These are phyloP conservation scores for Rhinichthys osculus DNA, from an alignment of 2,797 vertebrate genomes.

Conservation along the genomic window DNA sequence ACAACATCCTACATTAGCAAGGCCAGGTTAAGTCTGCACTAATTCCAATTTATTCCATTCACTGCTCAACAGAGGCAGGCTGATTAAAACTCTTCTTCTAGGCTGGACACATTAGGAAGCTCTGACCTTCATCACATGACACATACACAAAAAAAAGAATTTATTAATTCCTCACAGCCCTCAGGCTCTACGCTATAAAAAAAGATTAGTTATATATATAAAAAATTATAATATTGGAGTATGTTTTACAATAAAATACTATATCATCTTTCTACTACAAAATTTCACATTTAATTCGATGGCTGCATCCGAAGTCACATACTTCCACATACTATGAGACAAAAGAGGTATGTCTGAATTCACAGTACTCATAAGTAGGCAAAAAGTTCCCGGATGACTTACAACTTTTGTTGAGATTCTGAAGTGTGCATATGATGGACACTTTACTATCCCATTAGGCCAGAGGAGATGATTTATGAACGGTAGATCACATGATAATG, in stretches of 20 bases:
- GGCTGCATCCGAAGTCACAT: neutral
- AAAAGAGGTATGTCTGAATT: neutral
- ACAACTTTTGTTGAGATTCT: neutral
- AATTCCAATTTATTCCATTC: slow-evolving; percentile 74
- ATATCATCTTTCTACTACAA: too few species aligned
- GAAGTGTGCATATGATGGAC: neutral
- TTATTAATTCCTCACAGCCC: neutral
- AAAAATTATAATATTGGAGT: too few species aligned
- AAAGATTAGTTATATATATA: too few species aligned
- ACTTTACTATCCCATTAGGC: neutral
- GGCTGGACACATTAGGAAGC: slow-evolving; percentile 64
- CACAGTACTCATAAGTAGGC: neutral
- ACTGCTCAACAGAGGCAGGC: slow-evolving; percentile 70
- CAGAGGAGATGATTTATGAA: neutral
- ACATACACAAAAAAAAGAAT: slow-evolving; percentile 16
- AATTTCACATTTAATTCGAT: neutral
- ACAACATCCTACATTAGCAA: slow-evolving; percentile 38
- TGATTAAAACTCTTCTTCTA: slow-evolving; percentile 71
- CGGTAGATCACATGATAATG: neutral
- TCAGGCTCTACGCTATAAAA: neutral
- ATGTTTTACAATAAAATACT: too few species aligned
- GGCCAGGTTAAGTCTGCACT: slow-evolving; percentile 65
- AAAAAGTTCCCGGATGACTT: neutral
- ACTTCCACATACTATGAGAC: neutral
- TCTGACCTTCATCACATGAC: slow-evolving; percentile 69